Conservation (phyloP, 2,113 vertebrate genomes). For the Sorex fumeus region DNA sequence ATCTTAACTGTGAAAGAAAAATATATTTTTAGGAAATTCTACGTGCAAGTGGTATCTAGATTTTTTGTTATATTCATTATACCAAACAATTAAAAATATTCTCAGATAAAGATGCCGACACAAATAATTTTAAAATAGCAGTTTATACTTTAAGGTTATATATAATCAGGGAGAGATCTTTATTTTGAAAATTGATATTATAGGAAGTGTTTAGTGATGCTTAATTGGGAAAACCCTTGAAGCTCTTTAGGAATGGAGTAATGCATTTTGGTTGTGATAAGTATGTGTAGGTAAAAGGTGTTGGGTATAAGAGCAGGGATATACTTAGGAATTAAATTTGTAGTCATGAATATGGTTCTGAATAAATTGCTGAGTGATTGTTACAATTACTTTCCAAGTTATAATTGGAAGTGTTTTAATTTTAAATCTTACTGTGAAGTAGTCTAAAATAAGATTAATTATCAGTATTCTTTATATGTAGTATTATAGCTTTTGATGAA, state of each 20-base stretch:
- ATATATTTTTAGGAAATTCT: neutral
- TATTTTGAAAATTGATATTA: too few relatives aligned
- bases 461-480: slow-evolving; percentile 77
- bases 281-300: too few relatives aligned
- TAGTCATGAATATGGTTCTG: neutral
- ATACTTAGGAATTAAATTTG: neutral
- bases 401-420: slow-evolving; percentile 25
- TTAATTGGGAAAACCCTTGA: slow-evolving; percentile 19
- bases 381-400: slow-evolving; percentile 34
- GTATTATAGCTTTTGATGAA: slow-evolving; percentile 95
- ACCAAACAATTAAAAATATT: slow-evolving; percentile 48
- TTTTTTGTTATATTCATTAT: neutral
- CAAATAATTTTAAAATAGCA: neutral
- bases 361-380: neutral
- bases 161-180: slow-evolving; percentile 26
- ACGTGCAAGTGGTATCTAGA: slow-evolving; percentile 14
- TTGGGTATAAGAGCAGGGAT: too few relatives aligned
- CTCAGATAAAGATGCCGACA: neutral
- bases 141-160: neutral
- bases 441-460: slow-evolving; percentile 52
- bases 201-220: neutral
- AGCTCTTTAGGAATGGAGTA: slow-evolving; percentile 28
- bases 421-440: slow-evolving; percentile 18
- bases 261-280: neutral
- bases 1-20: slow-evolving; percentile 19